A percentile compares a stretch with the other conserved stretches of the same genome.
phyloP scores from a whole-genome alignment of 2,888 invertebrate species.

The Sphaerophoria taeniata region DNA sequence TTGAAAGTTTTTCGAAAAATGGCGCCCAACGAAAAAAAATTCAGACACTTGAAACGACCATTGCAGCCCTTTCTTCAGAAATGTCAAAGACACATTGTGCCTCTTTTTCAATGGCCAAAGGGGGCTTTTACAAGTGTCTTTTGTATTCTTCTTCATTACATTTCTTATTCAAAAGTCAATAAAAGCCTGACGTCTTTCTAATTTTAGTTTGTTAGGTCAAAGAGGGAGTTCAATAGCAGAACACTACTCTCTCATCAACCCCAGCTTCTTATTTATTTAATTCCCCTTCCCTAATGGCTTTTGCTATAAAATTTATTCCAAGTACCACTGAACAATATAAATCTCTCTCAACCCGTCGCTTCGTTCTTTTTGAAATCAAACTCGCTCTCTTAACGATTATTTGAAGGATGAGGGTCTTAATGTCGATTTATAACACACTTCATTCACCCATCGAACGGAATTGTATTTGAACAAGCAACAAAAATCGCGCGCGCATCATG shows the following conservation, averaged over 20 bases:
- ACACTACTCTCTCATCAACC: slow-evolving; percentile 8
- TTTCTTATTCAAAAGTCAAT: slow-evolving; percentile 28
- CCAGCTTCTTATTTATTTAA: slow-evolving; percentile 14
- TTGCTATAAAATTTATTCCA: slow-evolving; percentile 47
- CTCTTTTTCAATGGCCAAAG: not conserved
- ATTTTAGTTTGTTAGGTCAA: not conserved
- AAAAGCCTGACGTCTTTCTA: slow-evolving; percentile 8
- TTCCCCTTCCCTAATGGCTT: slow-evolving; percentile 25
- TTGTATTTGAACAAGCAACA: slow-evolving; percentile 18
- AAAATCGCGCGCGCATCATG: slow-evolving; percentile 48
- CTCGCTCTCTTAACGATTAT: slow-evolving; percentile 30
- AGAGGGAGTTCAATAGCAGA: slow-evolving; percentile 17
- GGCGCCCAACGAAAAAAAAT: too few relatives aligned
- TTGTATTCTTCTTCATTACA: not conserved
- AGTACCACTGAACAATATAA: slow-evolving; percentile 58
- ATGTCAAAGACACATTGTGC: slow-evolving; percentile 20
- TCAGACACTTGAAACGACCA: not conserved
- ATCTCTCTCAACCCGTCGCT: slow-evolving; percentile 42
- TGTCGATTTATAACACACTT: slow-evolving; percentile 71
- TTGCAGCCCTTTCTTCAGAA: not conserved
- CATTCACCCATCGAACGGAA: slow-evolving; percentile 43
- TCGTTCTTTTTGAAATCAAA: slow-evolving; percentile 52
- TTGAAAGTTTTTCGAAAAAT: too few relatives aligned
- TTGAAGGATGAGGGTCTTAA: slow-evolving; percentile 72
- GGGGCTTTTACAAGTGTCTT: slow-evolving; percentile 15